Conservation (phyloP, 2,888 invertebrate species). For the Dusona sp. region DNA sequence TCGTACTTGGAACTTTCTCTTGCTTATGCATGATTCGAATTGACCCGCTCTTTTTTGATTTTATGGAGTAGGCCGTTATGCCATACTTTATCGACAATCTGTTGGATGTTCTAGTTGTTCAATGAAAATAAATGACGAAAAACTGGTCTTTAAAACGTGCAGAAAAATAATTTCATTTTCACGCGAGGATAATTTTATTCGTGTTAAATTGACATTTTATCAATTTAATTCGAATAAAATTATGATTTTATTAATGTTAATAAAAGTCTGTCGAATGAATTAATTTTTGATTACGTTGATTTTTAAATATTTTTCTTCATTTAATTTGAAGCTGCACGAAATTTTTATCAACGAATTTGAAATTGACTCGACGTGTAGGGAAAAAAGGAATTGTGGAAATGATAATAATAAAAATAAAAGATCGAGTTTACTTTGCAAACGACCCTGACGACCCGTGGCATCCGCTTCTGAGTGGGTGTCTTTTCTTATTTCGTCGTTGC, state of each 20-base stretch:
- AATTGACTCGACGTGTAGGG: neutral
- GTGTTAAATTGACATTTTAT: neutral
- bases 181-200: neutral
- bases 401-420: constrained; percentile 46
- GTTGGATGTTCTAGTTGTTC: too few species aligned
- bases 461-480: constrained; percentile 76
- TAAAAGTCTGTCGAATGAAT: neutral
- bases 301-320: neutral
- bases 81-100: too few species aligned
- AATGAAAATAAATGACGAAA: neutral
- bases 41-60: too few species aligned
- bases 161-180: neutral
- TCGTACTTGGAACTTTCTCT: too few species aligned
- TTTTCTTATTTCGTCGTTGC: constrained; percentile 54
- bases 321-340: neutral
- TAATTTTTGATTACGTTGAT: neutral
- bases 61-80: too few species aligned
- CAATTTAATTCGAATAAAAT: constrained; percentile 29
- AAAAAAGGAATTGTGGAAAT: constrained; percentile 36
- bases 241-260: neutral
- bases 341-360: neutral
- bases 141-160: neutral
- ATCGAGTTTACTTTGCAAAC: constrained; percentile 65
- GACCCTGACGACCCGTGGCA: constrained; percentile 77
- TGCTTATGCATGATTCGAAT: too few species aligned